Evolutionary conservation across 2,113 vertebrate genomes (phyloP), one percentile per base, ranked within the genome.

Genomic region (Salvator merianae): DNA sequence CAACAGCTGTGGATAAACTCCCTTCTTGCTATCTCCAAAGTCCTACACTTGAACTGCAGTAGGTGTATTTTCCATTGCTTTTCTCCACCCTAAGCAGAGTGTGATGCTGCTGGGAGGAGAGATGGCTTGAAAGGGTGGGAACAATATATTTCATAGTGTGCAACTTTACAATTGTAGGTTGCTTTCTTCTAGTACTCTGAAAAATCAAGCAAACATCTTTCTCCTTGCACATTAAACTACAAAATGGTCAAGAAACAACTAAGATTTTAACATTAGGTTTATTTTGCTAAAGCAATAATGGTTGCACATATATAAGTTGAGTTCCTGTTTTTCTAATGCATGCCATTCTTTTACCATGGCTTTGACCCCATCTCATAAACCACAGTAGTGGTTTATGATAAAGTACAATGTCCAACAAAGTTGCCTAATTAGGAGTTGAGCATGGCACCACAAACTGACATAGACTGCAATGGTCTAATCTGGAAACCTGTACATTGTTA

Each of bases 1-100:
- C 10, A 40, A 62, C 14, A 73, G 34, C 26, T 43, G 38, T 24
- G 6, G 55, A 63, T 62, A 82, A 73, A 38, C 7, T 55, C 73
- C 85, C 86, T 80, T 55, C 81, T 53, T 82, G 88, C 91, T 84
- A 83, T 89, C 84, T 90, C 82, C 80, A 84, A 91, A 82, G 26
- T 4, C 74, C 86, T 79, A 84, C 40, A 32, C 30, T 10, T 40
- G 72, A 81, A 50, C 83, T 82, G 82, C 89, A 79, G 68, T 50
- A 77, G 62, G 12, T 77, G 24, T 14, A 77, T 55, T 69, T 84
- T 30, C 30, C 43, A 36, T 84, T 65, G 32, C 32, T 66, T 65
- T 38, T n/a, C 3, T 34, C 5, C 40, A 12, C 70, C 55, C 26
- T 62, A 43, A 43, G 18, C 38, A 24, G 14, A 24, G 4, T 2